These are phyloP conservation scores for Stramonita haemastoma DNA, from an alignment of 2,888 invertebrate genomes.

Conservation along the genomic window DNA sequence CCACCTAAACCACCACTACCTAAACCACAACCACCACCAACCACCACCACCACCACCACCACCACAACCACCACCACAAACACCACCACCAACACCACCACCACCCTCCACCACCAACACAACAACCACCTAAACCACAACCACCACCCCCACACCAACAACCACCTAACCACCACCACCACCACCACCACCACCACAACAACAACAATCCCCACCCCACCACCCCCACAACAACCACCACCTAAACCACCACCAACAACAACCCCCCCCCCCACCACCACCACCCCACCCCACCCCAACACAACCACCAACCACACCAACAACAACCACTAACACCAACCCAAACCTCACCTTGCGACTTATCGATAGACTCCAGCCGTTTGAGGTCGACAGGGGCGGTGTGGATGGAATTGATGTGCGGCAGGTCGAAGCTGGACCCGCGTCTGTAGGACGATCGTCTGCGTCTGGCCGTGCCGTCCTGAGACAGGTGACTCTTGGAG, in stretches of 20 bases:
- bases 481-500: neutral
- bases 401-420: slow-evolving; percentile 56
- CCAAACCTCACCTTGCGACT: slow-evolving; percentile 48
- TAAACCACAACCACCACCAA: slow-evolving; percentile 16
- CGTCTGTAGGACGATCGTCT: slow-evolving; percentile 39
- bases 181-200: too few relatives aligned
- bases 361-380: slow-evolving; percentile 50
- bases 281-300: neutral
- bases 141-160: too few relatives aligned
- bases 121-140: too few relatives aligned
- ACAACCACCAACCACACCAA: neutral
- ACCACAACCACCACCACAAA: neutral
- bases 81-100: too few relatives aligned
- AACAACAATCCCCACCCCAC: too few relatives aligned
- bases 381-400: slow-evolving; percentile 48
- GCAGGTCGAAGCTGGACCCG: slow-evolving; percentile 59
- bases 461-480: slow-evolving; percentile 29
- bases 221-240: too few relatives aligned
- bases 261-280: too few relatives aligned
- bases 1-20: neutral
- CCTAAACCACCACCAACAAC: too few relatives aligned
- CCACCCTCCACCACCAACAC: too few relatives aligned
- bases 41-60: neutral
- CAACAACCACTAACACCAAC: neutral
- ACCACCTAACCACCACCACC: too few relatives aligned